Base-by-base conservation (phyloP, 1,140 invertebrate genomes). In the Diachasmimorpha longicaudata region DNA sequence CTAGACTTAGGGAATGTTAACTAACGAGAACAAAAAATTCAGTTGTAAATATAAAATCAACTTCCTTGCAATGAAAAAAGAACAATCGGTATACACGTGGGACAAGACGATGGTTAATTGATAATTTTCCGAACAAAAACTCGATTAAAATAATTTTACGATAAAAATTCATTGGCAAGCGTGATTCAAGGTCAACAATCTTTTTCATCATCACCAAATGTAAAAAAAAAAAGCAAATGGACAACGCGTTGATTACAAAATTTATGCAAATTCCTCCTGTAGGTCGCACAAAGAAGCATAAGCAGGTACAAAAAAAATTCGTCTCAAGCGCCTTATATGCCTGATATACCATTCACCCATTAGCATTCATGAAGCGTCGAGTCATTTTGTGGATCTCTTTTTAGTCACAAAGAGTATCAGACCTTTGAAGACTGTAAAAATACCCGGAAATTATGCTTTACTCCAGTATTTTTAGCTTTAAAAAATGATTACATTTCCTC, bases 211-310 rank as follows among this genome's bases (percentile, higher is more conserved):
- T 16, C 48, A 55, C n/a, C 11, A 70, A 52, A 23, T 48, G 31
- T 36, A 9, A 4, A 37, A 71, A 36, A 71, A 55, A 71, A 55
- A 13, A 42, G n/a, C n/a, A 66, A 66, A 36, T 37, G 39, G 39
- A 77, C 80, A 82, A 83, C 78, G 79, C 81, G 78, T 63, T 82
- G 83, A 82, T 86, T 85, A 83, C 81, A 84, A 86, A 88, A 88
- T 85, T 85, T 85, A 87, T 88, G 87, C 82, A 85, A 87, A 87
- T 87, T 71, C 72, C 69, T 74, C 66, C 46, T 76, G 21, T 66
- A 76, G 25, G 31, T 36, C 48, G n/a, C n/a, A 68, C 25, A 68
- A 68, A 66, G 25, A 66, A 39, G 3, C 16, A 16, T 36, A 68
- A 16, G 36, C n/a, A 68, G 36, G n/a, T 39, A 68, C 13, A 68